Percentiles rank a stretch among this genome's conserved stretches.
phyloP scores from a whole-genome alignment of 2,797 vertebrate genomes.

The Galagoides demidoff region DNA sequence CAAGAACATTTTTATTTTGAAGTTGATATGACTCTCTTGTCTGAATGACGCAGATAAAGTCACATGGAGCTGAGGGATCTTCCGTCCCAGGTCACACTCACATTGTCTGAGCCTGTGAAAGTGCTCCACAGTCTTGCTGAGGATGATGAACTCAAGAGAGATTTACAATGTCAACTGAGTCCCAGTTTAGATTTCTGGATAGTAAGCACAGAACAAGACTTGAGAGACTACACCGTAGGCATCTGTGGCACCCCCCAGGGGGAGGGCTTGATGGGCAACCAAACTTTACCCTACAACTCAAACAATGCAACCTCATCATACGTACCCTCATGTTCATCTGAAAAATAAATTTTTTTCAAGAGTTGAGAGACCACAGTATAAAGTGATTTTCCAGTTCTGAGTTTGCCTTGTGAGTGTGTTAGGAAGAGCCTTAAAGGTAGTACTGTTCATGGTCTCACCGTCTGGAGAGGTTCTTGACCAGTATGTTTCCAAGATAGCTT shows the following conservation, averaged over 20 bases:
- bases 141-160: not conserved
- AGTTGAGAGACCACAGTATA: not conserved
- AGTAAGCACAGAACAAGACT: not conserved
- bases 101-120: not conserved
- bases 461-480: not conserved
- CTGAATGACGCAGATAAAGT: conserved; percentile 3
- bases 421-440: not conserved
- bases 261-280: no score
- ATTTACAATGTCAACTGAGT: not conserved
- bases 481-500: not conserved
- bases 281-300: no score
- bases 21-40: not conserved
- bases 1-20: conserved; percentile 43
- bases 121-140: not conserved
- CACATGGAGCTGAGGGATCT: not conserved
- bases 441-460: not conserved
- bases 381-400: conserved; percentile 18
- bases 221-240: not conserved
- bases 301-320: no score
- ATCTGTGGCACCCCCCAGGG: no score
- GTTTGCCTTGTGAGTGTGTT: not conserved
- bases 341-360: no score
- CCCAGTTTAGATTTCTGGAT: not conserved
- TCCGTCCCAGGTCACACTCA: not conserved
- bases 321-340: no score